Base-by-base conservation (phyloP, 2,797 vertebrate species). In the Champsocephalus gunnari region DNA sequence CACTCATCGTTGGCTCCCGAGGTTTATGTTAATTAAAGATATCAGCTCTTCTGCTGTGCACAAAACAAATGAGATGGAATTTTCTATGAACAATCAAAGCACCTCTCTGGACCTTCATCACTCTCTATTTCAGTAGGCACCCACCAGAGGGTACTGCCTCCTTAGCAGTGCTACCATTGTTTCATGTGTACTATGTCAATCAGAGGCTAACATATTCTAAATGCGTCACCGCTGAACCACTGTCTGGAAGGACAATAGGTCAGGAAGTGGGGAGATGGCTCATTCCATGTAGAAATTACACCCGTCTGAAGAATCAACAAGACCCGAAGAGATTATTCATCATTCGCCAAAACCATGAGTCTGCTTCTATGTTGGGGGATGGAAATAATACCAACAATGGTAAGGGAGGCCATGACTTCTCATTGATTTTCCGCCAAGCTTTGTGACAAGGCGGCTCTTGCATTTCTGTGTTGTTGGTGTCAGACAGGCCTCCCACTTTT, bases 11-110 rank as follows among this genome's bases (percentile, higher is more conserved):
- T 69, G 70, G 83, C 88, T 93, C 91, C 84, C 77, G 86, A 83
- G 88, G 84, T 92, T 93, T 87, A 83, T 84, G 82, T 89, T 93
- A 92, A 94, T 94, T 92, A 91, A 88, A 88, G 81, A 92, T 88
- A 87, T 77, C 60, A 14, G 72, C 73, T 63, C 55, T 81, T 92
- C 71, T 54, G 81, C 83, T 72, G 62, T 34, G 75, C 78, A 12
- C 80, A 88, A 80, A 87, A 87, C 86, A 91, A 84, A 89, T 87
- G 69, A 76, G 80, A 88, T 61, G 61, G 59, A 80, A 71, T 91
- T 88, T 83, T 87, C 82, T 71, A 34, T 44, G 81, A 89, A 88
- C 79, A 85, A 88, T 79, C 67, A 65, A 79, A 86, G 80, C 69
- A 75, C 80, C 65, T 83, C 76, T 62, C 24, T 55, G 7, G 72